phyloP scores from a whole-genome alignment of 2,113 vertebrate genomes.

The Dicentrarchus labrax region DNA sequence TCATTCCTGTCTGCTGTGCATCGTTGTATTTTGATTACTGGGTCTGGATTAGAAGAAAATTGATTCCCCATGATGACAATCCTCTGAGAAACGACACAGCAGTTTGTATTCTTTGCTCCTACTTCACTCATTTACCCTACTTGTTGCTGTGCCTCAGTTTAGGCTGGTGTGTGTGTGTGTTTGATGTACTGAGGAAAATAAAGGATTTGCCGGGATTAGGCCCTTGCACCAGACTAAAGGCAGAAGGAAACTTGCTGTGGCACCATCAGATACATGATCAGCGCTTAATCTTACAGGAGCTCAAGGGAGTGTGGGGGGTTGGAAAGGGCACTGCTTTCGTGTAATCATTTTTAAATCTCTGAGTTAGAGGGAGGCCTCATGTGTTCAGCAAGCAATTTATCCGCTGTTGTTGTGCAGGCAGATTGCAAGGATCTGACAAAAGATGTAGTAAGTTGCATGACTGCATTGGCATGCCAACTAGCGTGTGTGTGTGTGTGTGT shows the following conservation, averaged over 20 bases:
- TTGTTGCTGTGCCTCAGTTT: constrained; percentile 47
- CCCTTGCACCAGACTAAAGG: constrained; percentile 66
- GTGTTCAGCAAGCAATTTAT: constrained; percentile 40
- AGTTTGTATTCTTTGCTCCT: constrained; percentile 54
- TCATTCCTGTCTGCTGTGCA: constrained; percentile 64
- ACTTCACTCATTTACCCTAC: constrained; percentile 50
- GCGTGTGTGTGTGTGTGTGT: constrained; percentile 15
- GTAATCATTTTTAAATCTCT: constrained; percentile 74
- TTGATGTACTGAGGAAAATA: constrained; percentile 71
- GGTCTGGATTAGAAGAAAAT: constrained; percentile 68
- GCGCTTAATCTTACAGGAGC: constrained; percentile 74
- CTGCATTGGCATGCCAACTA: neutral
- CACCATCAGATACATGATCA: constrained; percentile 79
- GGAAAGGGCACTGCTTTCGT: constrained; percentile 63
- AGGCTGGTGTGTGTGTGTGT: constrained; percentile 56
- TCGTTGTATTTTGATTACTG: constrained; percentile 74
- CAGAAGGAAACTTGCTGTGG: constrained; percentile 68
- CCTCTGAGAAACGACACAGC: constrained; percentile 43
- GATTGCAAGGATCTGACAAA: constrained; percentile 20
- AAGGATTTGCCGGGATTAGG: constrained; percentile 82
- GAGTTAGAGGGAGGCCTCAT: constrained; percentile 32
- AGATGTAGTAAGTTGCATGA: constrained; percentile 4
- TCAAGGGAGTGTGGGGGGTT: constrained; percentile 40
- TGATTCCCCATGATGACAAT: constrained; percentile 65
- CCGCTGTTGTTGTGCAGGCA: constrained; percentile 12